Percentiles rank a stretch among this genome's conserved stretches.
phyloP scores from a whole-genome alignment of 2,888 invertebrate species.

The Desoria tigrina region DNA sequence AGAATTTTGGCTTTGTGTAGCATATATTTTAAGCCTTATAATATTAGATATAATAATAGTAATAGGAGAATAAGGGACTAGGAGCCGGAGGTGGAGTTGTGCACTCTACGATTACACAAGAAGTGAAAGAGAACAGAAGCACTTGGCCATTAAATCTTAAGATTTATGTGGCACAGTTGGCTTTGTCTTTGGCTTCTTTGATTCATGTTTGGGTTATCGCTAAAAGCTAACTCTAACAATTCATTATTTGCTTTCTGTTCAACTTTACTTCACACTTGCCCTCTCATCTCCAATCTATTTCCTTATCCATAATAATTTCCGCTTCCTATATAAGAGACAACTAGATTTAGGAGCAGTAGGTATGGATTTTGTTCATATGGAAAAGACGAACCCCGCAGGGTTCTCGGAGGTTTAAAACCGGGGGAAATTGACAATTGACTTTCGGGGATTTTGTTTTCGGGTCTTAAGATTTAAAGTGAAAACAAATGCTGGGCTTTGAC shows the following conservation, averaged over 20 bases:
- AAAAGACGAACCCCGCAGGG: no score
- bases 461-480: no score
- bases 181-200: conserved; percentile 22
- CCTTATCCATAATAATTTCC: no score
- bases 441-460: no score
- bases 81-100: background rate
- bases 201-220: conserved; percentile 18
- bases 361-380: no score
- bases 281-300: conserved; percentile 1
- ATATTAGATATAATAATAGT: background rate
- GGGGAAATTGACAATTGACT: no score
- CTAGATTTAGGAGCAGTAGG: no score
- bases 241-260: conserved; percentile 6
- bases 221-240: conserved; percentile 13
- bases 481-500: no score
- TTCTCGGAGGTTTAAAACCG: no score
- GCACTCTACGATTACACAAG: background rate
- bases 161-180: conserved; percentile 25
- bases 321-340: no score
- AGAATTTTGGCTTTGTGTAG: background rate
- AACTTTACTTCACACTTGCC: conserved; percentile 11
- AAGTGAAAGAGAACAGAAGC: conserved; percentile 15
- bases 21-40: background rate
- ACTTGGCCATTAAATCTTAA: conserved; percentile 19
- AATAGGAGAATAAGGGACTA: background rate